Evolutionary conservation across 2,797 vertebrate species (phyloP).

Genomic region (Tragelaphus oryx): DNA sequence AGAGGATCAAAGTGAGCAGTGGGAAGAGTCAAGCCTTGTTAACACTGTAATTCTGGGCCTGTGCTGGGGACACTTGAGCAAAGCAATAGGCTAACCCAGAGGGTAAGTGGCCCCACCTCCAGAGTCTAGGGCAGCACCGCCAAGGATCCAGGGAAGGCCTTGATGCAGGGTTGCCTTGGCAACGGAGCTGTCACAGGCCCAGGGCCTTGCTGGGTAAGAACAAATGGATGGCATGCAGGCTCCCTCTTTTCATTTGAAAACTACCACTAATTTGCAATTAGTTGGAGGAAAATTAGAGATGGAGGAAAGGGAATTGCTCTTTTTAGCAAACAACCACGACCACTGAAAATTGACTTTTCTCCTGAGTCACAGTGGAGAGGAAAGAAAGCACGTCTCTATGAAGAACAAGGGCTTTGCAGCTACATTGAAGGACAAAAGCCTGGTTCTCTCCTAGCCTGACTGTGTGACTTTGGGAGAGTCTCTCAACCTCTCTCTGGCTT

Average conservation of each 20-base stretch:
- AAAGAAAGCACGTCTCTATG: neutral
- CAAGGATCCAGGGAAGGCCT: slow-evolving; percentile 7
- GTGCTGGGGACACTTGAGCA: neutral
- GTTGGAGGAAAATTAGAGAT: slow-evolving; percentile 69
- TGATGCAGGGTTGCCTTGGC: slow-evolving; percentile 44
- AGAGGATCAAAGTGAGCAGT: neutral
- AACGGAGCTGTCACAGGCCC: slow-evolving; percentile 45
- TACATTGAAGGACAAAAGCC: neutral
- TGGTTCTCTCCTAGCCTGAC: neutral
- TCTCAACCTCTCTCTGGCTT: neutral
- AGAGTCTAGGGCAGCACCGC: neutral
- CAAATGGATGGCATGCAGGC: slow-evolving; percentile 56
- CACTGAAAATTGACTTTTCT: slow-evolving; percentile 56
- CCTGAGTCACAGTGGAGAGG: neutral
- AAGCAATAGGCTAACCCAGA: slow-evolving; percentile 12
- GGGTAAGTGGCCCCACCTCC: neutral
- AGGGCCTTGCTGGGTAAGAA: slow-evolving; percentile 66
- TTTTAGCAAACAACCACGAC: slow-evolving; percentile 61
- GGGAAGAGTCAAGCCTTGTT: neutral
- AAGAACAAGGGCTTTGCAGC: neutral
- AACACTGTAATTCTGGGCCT: neutral
- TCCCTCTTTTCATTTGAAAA: slow-evolving; percentile 71
- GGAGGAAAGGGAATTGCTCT: slow-evolving; percentile 64
- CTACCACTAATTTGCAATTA: slow-evolving; percentile 74
- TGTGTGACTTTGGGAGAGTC: neutral